Conservation (phyloP, 2,113 vertebrate species). For the Menura novaehollandiae region DNA sequence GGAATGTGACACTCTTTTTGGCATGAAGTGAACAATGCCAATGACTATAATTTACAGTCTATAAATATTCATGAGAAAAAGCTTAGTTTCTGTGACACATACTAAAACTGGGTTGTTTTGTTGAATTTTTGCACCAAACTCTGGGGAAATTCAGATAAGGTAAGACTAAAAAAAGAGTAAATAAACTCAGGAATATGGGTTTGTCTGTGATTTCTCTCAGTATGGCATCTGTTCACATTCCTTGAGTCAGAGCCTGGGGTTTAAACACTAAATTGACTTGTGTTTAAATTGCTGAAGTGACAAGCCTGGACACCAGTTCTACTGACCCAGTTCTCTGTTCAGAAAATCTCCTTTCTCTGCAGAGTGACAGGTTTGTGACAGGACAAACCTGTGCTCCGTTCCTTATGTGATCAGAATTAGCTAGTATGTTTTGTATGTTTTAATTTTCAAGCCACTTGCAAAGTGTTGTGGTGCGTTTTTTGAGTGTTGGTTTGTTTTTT, state of each 20-base stretch:
- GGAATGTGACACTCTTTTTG: not conserved
- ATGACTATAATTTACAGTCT: not conserved
- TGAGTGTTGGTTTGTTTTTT: not conserved
- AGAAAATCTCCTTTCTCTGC: not conserved
- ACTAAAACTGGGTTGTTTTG: not conserved
- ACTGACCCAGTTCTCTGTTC: conserved; percentile 14
- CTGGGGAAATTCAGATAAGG: not conserved
- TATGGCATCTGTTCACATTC: not conserved
- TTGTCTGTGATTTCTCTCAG: not conserved
- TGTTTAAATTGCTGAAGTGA: not conserved
- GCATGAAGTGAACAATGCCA: not conserved
- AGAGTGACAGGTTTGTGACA: not conserved
- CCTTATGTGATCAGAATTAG: not conserved
- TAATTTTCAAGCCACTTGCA: not conserved
- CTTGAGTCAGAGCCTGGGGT: not conserved
- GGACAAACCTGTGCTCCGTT: not conserved
- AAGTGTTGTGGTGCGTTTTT: not conserved
- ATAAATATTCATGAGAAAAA: conserved; percentile 5
- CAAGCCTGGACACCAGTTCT: not conserved
- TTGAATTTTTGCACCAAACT: not conserved
- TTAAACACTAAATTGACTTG: not conserved
- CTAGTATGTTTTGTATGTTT: not conserved
- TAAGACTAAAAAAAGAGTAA: not conserved
- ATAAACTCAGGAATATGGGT: not conserved
- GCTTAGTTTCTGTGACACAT: not conserved